Percentiles rank a stretch among this genome's conserved stretches.
Conservation (phyloP, 2,888 invertebrate species). For the Drosophila engyochracea region DNA sequence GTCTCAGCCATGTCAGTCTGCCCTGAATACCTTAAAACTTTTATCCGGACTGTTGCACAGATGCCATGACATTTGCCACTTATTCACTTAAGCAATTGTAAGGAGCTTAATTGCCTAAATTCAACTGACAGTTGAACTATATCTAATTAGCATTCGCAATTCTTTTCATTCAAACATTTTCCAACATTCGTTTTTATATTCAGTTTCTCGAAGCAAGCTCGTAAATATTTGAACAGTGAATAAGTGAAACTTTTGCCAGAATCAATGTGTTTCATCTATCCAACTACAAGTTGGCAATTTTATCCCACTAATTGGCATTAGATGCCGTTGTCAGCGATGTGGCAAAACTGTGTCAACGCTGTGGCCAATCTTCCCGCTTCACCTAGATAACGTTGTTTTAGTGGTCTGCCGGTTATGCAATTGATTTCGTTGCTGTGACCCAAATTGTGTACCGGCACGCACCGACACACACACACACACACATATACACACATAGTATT, state of each 20-base stretch:
- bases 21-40: background rate
- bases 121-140: background rate
- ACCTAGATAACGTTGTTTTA: conserved; percentile 15
- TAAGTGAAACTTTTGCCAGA: background rate
- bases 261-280: background rate
- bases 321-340: conserved; percentile 5
- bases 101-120: background rate
- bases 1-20: too few relatives aligned
- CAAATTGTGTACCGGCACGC: conserved; percentile 44
- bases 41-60: background rate
- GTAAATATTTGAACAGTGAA: conserved; percentile 1
- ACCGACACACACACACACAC: conserved; percentile 24
- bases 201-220: background rate
- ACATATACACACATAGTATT: conserved; percentile 11
- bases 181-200: background rate
- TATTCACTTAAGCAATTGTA: background rate
- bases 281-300: background rate
- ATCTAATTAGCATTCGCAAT: background rate
- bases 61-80: background rate
- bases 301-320: background rate
- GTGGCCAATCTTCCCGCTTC: conserved; percentile 5
- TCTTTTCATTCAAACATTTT: background rate
- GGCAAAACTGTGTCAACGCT: conserved; percentile 12
- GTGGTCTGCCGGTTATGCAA: conserved; percentile 35
- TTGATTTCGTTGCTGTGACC: conserved; percentile 75